Evolutionary conservation across 92 coral and sea anemone genomes (phyloP).

Genomic region (Heliopora coerulea): DNA sequence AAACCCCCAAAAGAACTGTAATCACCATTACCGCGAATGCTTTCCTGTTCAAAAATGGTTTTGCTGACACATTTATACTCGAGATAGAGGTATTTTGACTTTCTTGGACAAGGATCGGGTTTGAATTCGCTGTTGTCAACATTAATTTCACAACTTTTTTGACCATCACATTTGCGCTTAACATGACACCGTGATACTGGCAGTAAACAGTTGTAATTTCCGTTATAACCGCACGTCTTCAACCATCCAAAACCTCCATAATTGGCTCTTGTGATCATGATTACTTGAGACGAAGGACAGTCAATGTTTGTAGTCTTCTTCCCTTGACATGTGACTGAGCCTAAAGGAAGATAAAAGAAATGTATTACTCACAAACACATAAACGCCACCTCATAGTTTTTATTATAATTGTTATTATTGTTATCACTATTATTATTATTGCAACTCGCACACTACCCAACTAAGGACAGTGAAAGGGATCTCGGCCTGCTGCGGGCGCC

Average conservation of each 20-base stretch:
- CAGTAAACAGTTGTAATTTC: conserved; percentile 32
- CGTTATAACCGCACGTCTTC: conserved; percentile 16
- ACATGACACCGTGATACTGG: conserved; percentile 16
- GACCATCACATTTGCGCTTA: conserved; percentile 22
- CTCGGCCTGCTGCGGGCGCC: no score
- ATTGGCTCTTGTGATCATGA: conserved; percentile 12
- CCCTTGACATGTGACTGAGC: conserved; percentile 29
- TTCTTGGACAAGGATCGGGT: conserved; percentile 7
- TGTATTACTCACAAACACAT: no score
- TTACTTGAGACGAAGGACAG: conserved; percentile 27
- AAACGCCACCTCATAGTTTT: no score
- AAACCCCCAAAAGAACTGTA: no score
- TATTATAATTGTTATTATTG: no score
- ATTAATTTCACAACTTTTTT: conserved; percentile 9
- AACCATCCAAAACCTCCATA: conserved; percentile 22
- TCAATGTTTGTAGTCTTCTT: not conserved
- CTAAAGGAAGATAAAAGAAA: not conserved
- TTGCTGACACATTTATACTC: conserved; percentile 15
- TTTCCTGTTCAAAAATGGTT: not conserved
- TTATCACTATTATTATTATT: no score
- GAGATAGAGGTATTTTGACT: conserved; percentile 19
- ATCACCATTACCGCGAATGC: conserved; percentile 3
- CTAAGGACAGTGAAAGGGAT: no score
- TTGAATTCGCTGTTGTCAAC: conserved; percentile 16
- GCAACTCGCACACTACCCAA: no score